These are phyloP conservation scores for Hystrix cristata DNA, from an alignment of 2,113 vertebrate genomes.

Conservation along the genomic window DNA sequence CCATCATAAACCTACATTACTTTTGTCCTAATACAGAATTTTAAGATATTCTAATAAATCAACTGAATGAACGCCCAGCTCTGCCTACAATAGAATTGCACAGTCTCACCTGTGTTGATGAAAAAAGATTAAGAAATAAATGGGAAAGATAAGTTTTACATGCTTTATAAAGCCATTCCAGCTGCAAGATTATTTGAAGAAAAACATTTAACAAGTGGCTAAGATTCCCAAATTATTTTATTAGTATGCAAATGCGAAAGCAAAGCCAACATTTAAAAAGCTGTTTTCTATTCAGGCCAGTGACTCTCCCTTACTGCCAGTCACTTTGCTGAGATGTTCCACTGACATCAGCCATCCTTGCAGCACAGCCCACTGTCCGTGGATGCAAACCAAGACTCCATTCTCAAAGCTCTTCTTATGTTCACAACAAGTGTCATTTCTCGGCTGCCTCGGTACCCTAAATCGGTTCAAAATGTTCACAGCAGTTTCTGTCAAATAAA, in stretches of 20 bases:
- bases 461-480: background rate
- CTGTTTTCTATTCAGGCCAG: background rate
- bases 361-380: background rate
- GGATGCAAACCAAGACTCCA: background rate
- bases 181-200: constrained; percentile 33
- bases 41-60: constrained; percentile 7
- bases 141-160: background rate
- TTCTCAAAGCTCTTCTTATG: background rate
- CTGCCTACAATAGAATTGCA: background rate
- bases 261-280: constrained; percentile 8
- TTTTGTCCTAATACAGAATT: constrained; percentile 36
- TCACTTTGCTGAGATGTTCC: background rate
- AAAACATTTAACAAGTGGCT: background rate
- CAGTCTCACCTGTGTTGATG: background rate
- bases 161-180: background rate
- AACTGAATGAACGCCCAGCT: background rate
- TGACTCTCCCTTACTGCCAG: background rate
- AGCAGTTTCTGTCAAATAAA: background rate
- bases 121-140: background rate
- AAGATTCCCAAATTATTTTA: constrained; percentile 1
- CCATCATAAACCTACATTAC: background rate
- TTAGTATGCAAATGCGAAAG: background rate
- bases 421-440: background rate
- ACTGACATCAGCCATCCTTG: background rate
- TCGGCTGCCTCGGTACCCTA: background rate